Evolutionary conservation across 2,797 vertebrate species (phyloP).

Genomic region (Epinephelus coioides): DNA sequence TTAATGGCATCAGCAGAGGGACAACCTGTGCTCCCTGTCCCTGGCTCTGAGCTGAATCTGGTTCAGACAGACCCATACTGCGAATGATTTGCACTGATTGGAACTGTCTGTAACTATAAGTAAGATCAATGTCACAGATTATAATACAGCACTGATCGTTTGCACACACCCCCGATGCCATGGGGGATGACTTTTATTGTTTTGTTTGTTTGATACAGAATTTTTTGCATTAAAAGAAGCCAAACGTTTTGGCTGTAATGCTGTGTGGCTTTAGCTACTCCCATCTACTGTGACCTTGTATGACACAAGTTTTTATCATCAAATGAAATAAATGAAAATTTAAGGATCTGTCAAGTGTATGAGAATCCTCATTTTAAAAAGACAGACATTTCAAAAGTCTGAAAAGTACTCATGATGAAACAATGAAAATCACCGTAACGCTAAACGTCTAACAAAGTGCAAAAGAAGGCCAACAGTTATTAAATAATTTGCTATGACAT

Average conservation of each 20-base stretch:
- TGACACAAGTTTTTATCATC: constrained; percentile 10
- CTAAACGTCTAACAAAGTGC: constrained; percentile 20
- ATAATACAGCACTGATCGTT: neutral
- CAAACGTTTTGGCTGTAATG: neutral
- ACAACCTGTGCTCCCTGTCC: constrained; percentile 15
- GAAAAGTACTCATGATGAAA: constrained; percentile 1
- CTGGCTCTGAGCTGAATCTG: constrained; percentile 16
- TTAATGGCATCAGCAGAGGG: constrained; percentile 54
- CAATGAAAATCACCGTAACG: neutral
- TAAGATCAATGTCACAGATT: constrained; percentile 6
- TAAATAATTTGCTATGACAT: constrained; percentile 47
- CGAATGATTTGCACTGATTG: constrained; percentile 16
- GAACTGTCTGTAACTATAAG: neutral
- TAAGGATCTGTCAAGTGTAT: neutral
- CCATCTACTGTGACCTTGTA: neutral
- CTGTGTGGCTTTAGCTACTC: neutral
- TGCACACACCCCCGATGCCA: constrained; percentile 5
- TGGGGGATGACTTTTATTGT: neutral
- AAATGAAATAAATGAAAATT: neutral
- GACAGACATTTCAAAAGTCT: neutral
- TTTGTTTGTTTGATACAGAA: constrained; percentile 10
- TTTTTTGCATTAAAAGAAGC: neutral
- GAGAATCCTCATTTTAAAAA: neutral
- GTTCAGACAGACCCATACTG: constrained; percentile 23
- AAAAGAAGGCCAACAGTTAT: constrained; percentile 33